Base-by-base conservation (phyloP, 2,888 invertebrate species). In the Nudaria mundana region DNA sequence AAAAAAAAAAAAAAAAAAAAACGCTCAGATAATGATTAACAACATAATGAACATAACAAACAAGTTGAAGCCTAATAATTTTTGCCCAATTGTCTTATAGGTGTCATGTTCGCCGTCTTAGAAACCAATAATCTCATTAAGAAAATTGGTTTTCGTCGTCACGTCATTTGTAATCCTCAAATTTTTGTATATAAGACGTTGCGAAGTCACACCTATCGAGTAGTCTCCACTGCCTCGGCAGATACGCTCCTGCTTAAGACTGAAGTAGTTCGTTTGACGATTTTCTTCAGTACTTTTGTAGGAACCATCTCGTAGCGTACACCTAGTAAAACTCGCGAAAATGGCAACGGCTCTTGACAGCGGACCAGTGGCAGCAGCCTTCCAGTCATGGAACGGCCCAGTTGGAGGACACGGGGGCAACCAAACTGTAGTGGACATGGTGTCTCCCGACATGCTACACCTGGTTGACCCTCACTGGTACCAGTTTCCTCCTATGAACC, bases 401-500 rank as follows among this genome's bases (percentile, higher is more conserved):
- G 75, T 82, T 37, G 81, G 76, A 15, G 76, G 80, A 24, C 79
- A 90, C 60, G 81, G 89, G 63, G 65, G 86, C 47, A 96, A 95
- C 82, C 91, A 93, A 69, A 95, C 95, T 48, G 95, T 96, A 56
- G 95, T 94, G 60, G 96, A 96, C 85, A 94, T 93, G 80, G 94
- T 94, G 52, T 84, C 91, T 24, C 91, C 93, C 5, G 94, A 95
- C 37, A 93, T 95, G 93, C 86, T 94, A 49, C 93, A 93, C 71
- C 80, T 95, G 88, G 87, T 95, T 50, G 94, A 94, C 71, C 86
- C 94, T 24, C 93, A 94, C 71, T 96, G 96, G 96, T 95, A 95
- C 78, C 95, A 96, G 75, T 97, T 94, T 66, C 94, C 95, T 43
- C 95, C 97, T 8, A 92, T 97, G 93, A 96, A 97, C 73, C 95